Conservation (phyloP, 2,113 vertebrate genomes). For the Suricata suricatta region DNA sequence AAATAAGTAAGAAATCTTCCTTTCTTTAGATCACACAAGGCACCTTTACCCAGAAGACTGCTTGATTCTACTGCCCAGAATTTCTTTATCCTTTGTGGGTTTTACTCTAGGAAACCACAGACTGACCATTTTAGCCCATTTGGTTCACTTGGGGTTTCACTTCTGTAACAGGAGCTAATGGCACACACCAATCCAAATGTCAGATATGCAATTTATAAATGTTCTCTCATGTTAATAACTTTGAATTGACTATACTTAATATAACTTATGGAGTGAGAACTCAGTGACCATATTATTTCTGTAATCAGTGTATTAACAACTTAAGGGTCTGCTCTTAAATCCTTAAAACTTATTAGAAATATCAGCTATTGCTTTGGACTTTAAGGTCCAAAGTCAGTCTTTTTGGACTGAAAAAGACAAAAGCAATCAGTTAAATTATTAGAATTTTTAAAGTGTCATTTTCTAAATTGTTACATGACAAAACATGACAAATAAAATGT, state of each 20-base stretch:
- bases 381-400: not conserved
- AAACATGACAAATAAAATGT: not conserved
- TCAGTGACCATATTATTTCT: not conserved
- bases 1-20: not conserved
- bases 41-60: not conserved
- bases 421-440: constrained; percentile 1
- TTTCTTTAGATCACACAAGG: not conserved
- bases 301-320: not conserved
- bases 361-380: not conserved
- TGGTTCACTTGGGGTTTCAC: not conserved
- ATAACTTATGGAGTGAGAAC: not conserved
- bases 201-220: not conserved
- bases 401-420: not conserved
- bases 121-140: not conserved
- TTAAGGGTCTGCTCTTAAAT: not conserved
- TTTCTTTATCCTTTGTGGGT: not conserved
- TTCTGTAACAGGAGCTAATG: not conserved
- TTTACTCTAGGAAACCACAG: not conserved
- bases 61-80: not conserved
- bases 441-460: not conserved
- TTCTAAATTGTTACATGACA: not conserved
- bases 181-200: not conserved
- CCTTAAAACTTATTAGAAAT: constrained; percentile 10
- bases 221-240: not conserved
- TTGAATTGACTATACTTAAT: not conserved